Base-by-base conservation (phyloP, 2,797 vertebrate genomes). In the Sebastes matsubarae region DNA sequence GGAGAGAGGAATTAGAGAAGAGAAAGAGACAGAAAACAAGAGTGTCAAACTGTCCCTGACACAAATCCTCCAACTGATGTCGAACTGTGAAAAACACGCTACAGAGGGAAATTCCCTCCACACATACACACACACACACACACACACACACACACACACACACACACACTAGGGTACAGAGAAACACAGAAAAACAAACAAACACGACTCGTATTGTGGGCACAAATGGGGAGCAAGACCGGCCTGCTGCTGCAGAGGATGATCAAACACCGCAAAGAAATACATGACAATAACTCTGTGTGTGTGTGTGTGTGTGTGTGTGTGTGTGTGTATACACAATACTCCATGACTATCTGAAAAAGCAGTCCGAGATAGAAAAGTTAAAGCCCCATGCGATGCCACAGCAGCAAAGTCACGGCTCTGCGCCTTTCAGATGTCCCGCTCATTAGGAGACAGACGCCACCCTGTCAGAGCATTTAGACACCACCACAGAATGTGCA, bases 71-170 rank as follows among this genome's bases (percentile, higher is more conserved):
- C 75, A 72, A 79, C 72, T 79, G 80, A 82, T 89, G 81, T 61
- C 14, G 42, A 90, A 79, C 83, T 87, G 88, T 88, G 90, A 93
- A 89, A 87, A 81, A 83, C 81, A 83, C 20, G 52, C 73, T 76
- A 81, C 77, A 66, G 69, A 81, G 92, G 94, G 94, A 92, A 94
- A 90, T 90, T 93, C 93, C 94, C 91, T 87, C 22, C 71, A 79
- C 68, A 55, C 50, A 73, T 16, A 75, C 57, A 42, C 57, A 34
- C 65, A 71, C 14, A 13, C 38, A 57, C 22, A 68, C 22, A n/a
- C 8, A 77, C 68, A 58, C 38, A 75, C 27, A 77, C 60, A 61
- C 75, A 76, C 50, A 42, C 66, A 36, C 42, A 50, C 27, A 38
- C 60, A 72, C 20, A 13, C 52, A 58, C 22, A 69, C 22, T 36